Conservation (phyloP, 2,888 invertebrate genomes). For the Heliconius erato region DNA sequence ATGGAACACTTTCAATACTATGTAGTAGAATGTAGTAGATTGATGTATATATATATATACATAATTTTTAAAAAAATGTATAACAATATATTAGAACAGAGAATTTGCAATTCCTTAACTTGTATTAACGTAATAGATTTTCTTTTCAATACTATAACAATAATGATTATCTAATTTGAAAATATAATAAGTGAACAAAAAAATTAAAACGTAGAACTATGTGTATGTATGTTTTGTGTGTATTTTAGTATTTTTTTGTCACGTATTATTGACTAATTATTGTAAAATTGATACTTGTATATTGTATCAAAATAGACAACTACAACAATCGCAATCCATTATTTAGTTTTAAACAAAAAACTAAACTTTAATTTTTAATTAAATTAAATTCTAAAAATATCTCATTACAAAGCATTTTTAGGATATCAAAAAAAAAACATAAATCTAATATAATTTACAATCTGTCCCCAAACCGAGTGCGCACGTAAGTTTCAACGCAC, state of each 20-base stretch:
- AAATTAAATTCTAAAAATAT: background rate
- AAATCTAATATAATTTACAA: slow-evolving; percentile 11
- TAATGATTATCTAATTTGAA: too few species aligned
- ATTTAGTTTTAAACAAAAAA: background rate
- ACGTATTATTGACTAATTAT: too few species aligned
- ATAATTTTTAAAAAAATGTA: too few species aligned
- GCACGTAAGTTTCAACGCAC: slow-evolving; percentile 67
- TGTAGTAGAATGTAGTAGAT: background rate
- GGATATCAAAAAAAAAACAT: background rate
- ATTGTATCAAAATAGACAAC: background rate
- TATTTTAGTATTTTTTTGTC: too few species aligned
- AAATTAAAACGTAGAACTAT: too few species aligned
- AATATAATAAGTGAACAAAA: too few species aligned
- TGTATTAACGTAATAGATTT: too few species aligned
- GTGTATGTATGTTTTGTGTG: too few species aligned
- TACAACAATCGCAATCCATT: background rate
- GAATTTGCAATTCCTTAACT: too few species aligned
- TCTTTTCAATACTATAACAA: too few species aligned
- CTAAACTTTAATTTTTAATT: background rate
- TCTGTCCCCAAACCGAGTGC: slow-evolving; percentile 47
- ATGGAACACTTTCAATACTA: slow-evolving; percentile 69
- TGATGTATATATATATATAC: too few species aligned
- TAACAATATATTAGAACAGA: too few species aligned
- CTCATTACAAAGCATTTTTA: background rate
- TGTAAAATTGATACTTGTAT: background rate